Evolutionary conservation across 92 coral and sea anemone species (phyloP).

Genomic region (Isaurus tuberculatus): DNA sequence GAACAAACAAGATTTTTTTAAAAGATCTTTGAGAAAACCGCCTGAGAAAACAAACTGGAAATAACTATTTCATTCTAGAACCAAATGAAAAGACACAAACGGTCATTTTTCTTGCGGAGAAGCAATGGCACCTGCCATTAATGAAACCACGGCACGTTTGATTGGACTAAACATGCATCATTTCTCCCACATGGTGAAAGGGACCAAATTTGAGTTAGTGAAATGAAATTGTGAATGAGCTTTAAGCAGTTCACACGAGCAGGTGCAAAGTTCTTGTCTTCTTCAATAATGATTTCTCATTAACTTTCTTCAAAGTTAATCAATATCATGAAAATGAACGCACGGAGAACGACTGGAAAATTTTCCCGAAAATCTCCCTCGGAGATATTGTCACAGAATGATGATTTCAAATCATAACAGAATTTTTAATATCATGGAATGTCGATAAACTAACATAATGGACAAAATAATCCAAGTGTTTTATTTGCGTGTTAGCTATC

Average conservation of each 20-base stretch:
- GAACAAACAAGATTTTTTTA: not conserved
- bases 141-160: conserved; percentile 14
- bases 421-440: not conserved
- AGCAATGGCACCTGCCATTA: conserved; percentile 21
- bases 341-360: not conserved
- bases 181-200: conserved; percentile 1
- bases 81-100: conserved; percentile 1
- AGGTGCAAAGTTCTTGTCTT: conserved; percentile 12
- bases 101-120: not conserved
- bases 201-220: not conserved
- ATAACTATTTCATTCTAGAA: not conserved
- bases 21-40: not conserved
- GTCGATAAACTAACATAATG: not conserved
- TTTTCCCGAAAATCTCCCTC: conserved; percentile 10
- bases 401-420: not conserved
- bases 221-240: not conserved
- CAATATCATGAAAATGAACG: not conserved
- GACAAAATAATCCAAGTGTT: not conserved
- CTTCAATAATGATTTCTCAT: not conserved
- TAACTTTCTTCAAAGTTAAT: conserved; percentile 18
- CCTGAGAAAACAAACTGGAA: not conserved
- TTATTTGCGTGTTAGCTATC: not conserved
- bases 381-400: not conserved
- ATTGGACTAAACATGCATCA: conserved; percentile 6
- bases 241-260: conserved; percentile 25